A percentile compares a stretch with the other conserved stretches of the same genome.
phyloP scores from a whole-genome alignment of 30 jellyfish, hydroid and myxozoan genomes.

The Nemopilema nomurai region DNA sequence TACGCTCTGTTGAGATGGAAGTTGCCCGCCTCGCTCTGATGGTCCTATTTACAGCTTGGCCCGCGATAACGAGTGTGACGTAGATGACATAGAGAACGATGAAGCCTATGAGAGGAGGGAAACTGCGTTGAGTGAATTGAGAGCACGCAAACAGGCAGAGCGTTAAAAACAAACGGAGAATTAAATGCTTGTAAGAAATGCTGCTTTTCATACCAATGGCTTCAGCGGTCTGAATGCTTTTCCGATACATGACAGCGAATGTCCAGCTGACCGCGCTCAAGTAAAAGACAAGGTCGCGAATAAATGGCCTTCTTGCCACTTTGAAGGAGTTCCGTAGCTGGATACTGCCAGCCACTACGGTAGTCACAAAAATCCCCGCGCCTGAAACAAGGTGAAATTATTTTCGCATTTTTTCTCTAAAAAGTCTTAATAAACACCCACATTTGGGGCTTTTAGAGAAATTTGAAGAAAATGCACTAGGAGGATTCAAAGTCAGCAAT shows the following conservation, averaged over 20 bases:
- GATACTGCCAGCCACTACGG: conserved; percentile 85
- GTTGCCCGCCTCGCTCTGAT: conserved; percentile 20
- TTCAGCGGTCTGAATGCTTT: conserved; percentile 80
- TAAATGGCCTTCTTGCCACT: conserved; percentile 86
- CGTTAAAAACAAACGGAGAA: neutral
- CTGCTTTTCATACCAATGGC: conserved; percentile 73
- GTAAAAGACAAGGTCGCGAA: conserved; percentile 79
- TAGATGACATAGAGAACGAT: conserved; percentile 75
- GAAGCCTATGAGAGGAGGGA: conserved; percentile 58
- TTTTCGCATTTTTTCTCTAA: neutral
- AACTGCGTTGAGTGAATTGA: too few species aligned
- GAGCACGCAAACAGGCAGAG: too few species aligned
- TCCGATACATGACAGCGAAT: conserved; percentile 70
- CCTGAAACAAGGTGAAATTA: conserved; percentile 46
- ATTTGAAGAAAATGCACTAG: too few species aligned
- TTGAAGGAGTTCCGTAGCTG: conserved; percentile 67
- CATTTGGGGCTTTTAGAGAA: too few species aligned
- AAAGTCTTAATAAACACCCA: too few species aligned
- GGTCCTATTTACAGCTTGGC: conserved; percentile 79
- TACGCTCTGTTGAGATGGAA: neutral
- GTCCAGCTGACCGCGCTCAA: conserved; percentile 90
- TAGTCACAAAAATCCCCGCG: conserved; percentile 92
- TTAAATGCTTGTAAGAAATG: too few species aligned
- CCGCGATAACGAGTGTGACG: conserved; percentile 78
- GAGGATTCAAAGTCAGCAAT: too few species aligned